phyloP scores from a whole-genome alignment of 1,140 invertebrate species.

The Medauroidea extradentata region DNA sequence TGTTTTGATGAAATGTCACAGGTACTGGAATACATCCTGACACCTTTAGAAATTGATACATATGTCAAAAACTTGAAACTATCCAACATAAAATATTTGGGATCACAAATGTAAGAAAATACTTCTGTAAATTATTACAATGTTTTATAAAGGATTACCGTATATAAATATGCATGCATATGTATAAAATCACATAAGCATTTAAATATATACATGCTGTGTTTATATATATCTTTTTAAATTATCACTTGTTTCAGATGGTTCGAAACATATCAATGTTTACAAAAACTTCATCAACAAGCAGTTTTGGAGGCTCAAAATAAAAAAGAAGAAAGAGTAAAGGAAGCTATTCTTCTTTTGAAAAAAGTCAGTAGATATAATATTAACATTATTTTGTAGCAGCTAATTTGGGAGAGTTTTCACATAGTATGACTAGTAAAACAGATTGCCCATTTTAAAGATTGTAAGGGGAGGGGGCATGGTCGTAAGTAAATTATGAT shows the following conservation, averaged over 20 bases:
- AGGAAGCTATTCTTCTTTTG: constrained; percentile 60
- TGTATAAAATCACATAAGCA: no score
- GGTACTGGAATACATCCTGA: constrained; percentile 42
- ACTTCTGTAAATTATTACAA: no score
- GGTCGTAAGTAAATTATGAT: no score
- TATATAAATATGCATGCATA: no score
- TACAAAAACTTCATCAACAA: constrained; percentile 75
- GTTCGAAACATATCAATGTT: constrained; percentile 69
- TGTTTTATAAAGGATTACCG: no score
- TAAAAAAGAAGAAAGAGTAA: constrained; percentile 62
- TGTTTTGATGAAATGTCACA: constrained; percentile 33
- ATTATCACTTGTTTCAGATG: constrained; percentile 53
- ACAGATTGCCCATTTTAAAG: no score
- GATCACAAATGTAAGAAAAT: constrained; percentile 44
- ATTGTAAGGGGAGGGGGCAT: no score
- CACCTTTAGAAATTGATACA: constrained; percentile 47
- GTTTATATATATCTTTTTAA: no score
- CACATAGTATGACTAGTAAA: no score
- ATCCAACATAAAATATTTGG: constrained; percentile 45
- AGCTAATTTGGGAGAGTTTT: no score
- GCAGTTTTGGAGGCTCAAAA: constrained; percentile 61
- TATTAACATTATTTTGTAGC: no score
- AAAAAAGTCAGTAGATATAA: constrained; percentile 39
- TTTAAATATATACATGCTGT: no score
- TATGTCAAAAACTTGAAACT: constrained; percentile 46